Base-by-base conservation (phyloP, 1,140 invertebrate genomes). In the Drosophila ambigua region DNA sequence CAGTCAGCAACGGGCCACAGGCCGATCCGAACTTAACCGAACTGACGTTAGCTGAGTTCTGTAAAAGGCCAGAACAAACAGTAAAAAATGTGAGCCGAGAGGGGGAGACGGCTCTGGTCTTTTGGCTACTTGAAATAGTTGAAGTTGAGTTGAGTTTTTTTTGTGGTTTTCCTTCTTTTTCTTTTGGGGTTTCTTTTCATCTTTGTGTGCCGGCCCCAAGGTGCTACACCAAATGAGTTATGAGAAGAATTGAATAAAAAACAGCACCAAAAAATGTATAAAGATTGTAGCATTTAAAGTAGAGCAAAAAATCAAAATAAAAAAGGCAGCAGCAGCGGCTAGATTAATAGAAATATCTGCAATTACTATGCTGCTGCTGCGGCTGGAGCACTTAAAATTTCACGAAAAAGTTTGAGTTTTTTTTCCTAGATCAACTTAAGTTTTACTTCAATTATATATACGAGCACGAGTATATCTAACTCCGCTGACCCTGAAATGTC, bases 61-160 rank as follows among this genome's bases (percentile, higher is more conserved):
- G 63, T 73, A 85, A 88, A 78, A 87, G 73, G 77, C 68, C 78
- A 87, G 83, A 87, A 88, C 75, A 72, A 75, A 71, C 57, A 60
- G 59, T 46, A 48, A 65, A 77, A 82, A 73, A 73, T 71, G 55
- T 60, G 55, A 45, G 64, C 46, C 49, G 60, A 84, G 54, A 76
- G 31, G 26, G 23, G 62, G 41, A 35, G 52, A 35, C 16, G 44
- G 45, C 35, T 49, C 52, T 45, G 73, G 50, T 60, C 49, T 57
- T 62, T 62, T 49, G 52, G 81, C 77, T 60, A 84, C 80, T 84
- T 79, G 52, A 84, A 74, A 77, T 85, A 74, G 77, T 84, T 76
- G 49, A 84, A 57, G 74, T 73, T 72, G 66, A 67, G 77, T 78
- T 79, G 35, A 39, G 69, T 66, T 31, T 49, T 49, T 66, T 79